A percentile compares a stretch with the other conserved stretches of the same genome.
Evolutionary conservation across 2,113 vertebrate genomes (phyloP).

Genomic region (Eclectus roratus): DNA sequence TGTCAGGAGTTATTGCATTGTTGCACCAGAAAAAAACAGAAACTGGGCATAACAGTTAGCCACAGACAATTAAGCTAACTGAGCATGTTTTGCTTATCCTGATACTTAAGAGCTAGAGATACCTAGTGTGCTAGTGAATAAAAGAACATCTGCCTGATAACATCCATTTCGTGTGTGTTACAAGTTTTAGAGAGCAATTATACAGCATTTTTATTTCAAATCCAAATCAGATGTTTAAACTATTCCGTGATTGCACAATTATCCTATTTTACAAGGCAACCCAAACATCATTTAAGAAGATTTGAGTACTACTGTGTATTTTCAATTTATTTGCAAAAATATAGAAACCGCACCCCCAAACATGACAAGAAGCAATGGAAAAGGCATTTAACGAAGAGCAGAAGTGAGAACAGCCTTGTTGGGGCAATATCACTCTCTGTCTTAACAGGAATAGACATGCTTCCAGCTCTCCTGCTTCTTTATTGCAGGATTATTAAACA

Average conservation of each 20-base stretch:
- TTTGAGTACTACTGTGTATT: slow-evolving; percentile 28
- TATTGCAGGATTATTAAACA: not conserved
- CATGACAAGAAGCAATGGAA: not conserved
- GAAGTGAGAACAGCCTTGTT: not conserved
- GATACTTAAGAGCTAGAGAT: slow-evolving; percentile 64
- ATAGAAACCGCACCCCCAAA: not conserved
- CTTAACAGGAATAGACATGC: not conserved
- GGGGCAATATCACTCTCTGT: not conserved
- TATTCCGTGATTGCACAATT: slow-evolving; percentile 53
- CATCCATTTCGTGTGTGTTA: slow-evolving; percentile 45
- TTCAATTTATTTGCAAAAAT: slow-evolving; percentile 36
- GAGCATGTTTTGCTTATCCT: slow-evolving; percentile 26
- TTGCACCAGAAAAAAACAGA: not conserved
- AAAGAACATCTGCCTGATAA: slow-evolving; percentile 69
- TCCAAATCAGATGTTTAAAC: slow-evolving; percentile 67
- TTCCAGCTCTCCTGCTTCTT: not conserved
- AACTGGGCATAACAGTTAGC: slow-evolving; percentile 11
- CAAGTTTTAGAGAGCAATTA: slow-evolving; percentile 60
- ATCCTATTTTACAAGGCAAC: slow-evolving; percentile 58
- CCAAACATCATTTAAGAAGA: slow-evolving; percentile 51
- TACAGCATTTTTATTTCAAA: slow-evolving; percentile 50
- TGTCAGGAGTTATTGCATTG: not conserved
- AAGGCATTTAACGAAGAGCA: not conserved
- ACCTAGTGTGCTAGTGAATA: slow-evolving; percentile 50
- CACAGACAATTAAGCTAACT: slow-evolving; percentile 65